These are phyloP conservation scores for Drosophila tropicalis DNA, from an alignment of 1,140 invertebrate species.

Conservation along the genomic window DNA sequence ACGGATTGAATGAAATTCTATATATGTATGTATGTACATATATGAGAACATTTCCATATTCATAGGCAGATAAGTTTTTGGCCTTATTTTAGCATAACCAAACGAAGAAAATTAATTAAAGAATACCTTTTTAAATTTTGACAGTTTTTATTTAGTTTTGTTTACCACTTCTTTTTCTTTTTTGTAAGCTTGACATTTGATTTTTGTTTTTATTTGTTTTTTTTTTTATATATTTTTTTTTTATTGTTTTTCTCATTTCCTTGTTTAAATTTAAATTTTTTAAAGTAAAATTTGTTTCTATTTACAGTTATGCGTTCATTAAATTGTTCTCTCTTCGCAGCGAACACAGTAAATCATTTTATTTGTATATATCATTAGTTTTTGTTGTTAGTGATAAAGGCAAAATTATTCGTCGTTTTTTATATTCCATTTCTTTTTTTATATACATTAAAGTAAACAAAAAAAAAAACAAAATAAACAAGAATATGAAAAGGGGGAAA, in stretches of 20 bases:
- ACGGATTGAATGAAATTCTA: not conserved
- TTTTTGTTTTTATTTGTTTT: conserved; percentile 43
- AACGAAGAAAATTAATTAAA: not conserved
- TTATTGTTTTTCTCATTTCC: conserved; percentile 38
- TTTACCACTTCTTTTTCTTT: conserved; percentile 65
- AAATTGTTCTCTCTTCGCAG: conserved; percentile 15
- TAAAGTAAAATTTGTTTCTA: conserved; percentile 60
- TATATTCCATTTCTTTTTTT: conserved; percentile 35
- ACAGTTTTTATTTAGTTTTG: conserved; percentile 75
- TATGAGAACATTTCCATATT: no score
- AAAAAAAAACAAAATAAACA: conserved; percentile 44
- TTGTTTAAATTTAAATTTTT: conserved; percentile 54
- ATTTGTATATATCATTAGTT: conserved; percentile 40
- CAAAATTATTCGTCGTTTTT: conserved; percentile 66
- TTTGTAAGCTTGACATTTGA: conserved; percentile 69
- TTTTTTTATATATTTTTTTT: conserved; percentile 47
- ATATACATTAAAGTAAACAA: conserved; percentile 64
- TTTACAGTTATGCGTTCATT: conserved; percentile 57
- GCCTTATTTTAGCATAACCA: not conserved
- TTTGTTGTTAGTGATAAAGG: conserved; percentile 61
- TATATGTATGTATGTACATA: no score
- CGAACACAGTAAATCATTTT: conserved; percentile 41
- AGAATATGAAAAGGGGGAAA: conserved; percentile 18
- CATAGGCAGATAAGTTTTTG: no score
- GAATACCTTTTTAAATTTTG: conserved; percentile 49